Base-by-base conservation (phyloP, 92 coral and sea anemone species). In the Umimayanthus kanabou region DNA sequence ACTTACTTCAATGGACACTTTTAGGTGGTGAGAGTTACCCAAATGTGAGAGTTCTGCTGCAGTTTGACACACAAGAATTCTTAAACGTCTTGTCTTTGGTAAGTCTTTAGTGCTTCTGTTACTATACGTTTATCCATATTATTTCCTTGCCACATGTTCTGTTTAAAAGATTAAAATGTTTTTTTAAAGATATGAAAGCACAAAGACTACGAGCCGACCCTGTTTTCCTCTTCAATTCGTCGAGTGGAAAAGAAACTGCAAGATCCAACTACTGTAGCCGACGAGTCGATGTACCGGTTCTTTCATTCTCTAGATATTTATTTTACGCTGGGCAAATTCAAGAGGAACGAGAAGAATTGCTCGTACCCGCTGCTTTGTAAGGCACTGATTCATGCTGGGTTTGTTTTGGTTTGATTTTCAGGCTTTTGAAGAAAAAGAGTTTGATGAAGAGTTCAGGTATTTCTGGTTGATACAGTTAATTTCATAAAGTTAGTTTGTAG, bases 371-470 rank as follows among this genome's bases (percentile, higher is more conserved):
- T 28, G 7, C 15, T 61, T 23, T 61, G 69, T 5, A 18, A 18
- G 1, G 20, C 69, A 20, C 26, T 18, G 0, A 61, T 61, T 61
- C 26, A 20, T 61, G 69, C 25, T 20, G 26, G 9, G 0, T 15
- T 55, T 57, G n/a, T 37, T 71, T 29, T 80, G n/a, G n/a, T 75
- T 88, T 92, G 7, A 15, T 75, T 79, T 75, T 2, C 79, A 96
- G 99, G 99, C 99, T 26, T 96, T 96, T 78, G 99, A 96, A 79
- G 95, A 94, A 72, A 92, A 90, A 73, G 96, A 96, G 73, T 96
- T 96, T 86, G 96, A 96, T 74, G 93, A 95, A 66, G 96, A 93
- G 67, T 96, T 94, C 90, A 83, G 94, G 99, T 96, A 92, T 23
- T 23, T 40, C 40, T 13, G 20, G 26, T 30, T 6, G 10, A 33